Base-by-base conservation (phyloP, 2,888 invertebrate species). In the Sarcophaga carnaria region DNA sequence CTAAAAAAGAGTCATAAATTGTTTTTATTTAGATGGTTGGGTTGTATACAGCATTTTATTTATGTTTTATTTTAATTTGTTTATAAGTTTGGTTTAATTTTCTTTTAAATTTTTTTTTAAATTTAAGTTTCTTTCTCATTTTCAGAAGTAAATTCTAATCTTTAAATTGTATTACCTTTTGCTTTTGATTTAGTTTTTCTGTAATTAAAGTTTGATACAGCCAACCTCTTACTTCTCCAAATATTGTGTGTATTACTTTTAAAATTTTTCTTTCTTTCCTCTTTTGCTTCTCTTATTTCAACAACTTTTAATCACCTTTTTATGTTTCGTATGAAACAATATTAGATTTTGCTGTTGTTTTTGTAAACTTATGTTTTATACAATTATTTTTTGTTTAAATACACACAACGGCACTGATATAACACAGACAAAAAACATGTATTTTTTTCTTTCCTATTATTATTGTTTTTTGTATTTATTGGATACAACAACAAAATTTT, bases 341-440 rank as follows among this genome's bases (percentile, higher is more conserved):
- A 62, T 59, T 37, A 37, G 37, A 37, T 37, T 37, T 37, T 37
- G 37, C 37, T 37, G 37, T 67, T 66, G 17, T 67, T 8, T 66
- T 67, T 47, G 47, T 47, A 54, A 10, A 54, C 54, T 54, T 69
- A 66, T 20, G 47, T 83, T 83, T 72, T 63, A 37, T 72, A 72
- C 72, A 72, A 83, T 62, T 63, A 54, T 5, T 62, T 64, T 82
- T 83, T 78, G 66, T 83, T 83, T 78, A 66, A 78, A 78, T 25
- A 20, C 66, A 80, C 27, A 74, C 63, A 4, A 64, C 20, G 10
- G 37, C 37, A 37, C 37, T 74, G 22, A 70, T 20, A 49, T 37
- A 70, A 37, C 10, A 11, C 17, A 17, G n/a, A 76, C 62, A 47
- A 59, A 66, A 17, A 54, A 49, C 59, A 47, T 66, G 60, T 3